Conservation (phyloP, 2,888 invertebrate genomes). For the Euproctis similis region DNA sequence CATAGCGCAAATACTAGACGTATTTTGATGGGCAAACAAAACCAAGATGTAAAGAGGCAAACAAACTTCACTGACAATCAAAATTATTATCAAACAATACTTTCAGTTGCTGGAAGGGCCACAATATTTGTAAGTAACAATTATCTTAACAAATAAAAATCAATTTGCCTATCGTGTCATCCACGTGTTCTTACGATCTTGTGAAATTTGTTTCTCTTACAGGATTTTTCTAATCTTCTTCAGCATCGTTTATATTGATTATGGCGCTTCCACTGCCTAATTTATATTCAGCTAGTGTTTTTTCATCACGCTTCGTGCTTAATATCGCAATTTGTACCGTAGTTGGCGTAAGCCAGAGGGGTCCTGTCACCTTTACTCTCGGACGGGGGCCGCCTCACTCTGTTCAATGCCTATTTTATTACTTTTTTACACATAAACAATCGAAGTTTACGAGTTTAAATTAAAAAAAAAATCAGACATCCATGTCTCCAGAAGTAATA, state of each 20-base stretch:
- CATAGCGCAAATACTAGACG: no score
- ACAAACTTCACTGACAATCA: no score
- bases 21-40: no score
- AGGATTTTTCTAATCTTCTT: slow-evolving; percentile 75
- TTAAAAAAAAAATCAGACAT: slow-evolving; percentile 39
- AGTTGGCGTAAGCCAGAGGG: slow-evolving; percentile 71
- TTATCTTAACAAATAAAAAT: no score
- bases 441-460: slow-evolving; percentile 48
- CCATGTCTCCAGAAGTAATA: slow-evolving; percentile 36
- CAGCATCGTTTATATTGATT: slow-evolving; percentile 77
- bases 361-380: slow-evolving; percentile 66
- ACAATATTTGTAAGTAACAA: no score
- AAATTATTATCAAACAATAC: no score
- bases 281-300: slow-evolving; percentile 77
- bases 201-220: slow-evolving; percentile 71
- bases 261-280: slow-evolving; percentile 71
- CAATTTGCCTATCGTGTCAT: no score
- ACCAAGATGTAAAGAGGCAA: no score
- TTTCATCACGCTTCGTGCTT: slow-evolving; percentile 75
- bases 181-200: slow-evolving; percentile 50
- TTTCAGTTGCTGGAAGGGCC: no score
- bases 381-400: slow-evolving; percentile 52
- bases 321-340: slow-evolving; percentile 75
- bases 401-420: slow-evolving; percentile 57
- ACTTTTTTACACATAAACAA: slow-evolving; percentile 56